Percentiles rank a stretch among this genome's conserved stretches.
Evolutionary conservation across 1,140 invertebrate genomes (phyloP).

Genomic region (Aphaenogaster rudis): DNA sequence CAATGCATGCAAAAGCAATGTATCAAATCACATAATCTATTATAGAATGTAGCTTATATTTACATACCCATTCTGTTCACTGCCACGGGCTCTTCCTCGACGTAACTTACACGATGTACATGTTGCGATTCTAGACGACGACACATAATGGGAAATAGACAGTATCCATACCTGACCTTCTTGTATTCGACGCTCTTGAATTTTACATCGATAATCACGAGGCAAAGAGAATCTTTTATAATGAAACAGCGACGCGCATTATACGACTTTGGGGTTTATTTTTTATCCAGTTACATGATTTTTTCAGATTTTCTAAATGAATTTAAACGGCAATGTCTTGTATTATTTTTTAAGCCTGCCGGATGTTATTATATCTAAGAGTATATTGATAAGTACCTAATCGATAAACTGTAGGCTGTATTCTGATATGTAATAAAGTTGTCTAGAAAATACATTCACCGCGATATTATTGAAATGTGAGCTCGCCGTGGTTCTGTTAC

Average conservation of each 20-base stretch:
- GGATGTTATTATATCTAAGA: constrained; percentile 86
- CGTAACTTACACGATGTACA: constrained; percentile 75
- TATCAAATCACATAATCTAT: constrained; percentile 85
- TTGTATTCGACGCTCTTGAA: constrained; percentile 52
- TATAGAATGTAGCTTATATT: constrained; percentile 84
- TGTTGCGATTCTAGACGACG: constrained; percentile 70
- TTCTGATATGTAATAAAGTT: constrained; percentile 86
- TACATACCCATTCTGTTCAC: constrained; percentile 84
- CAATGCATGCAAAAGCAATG: constrained; percentile 86
- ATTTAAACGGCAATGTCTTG: constrained; percentile 81
- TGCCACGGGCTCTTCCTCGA: constrained; percentile 84
- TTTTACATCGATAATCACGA: constrained; percentile 73
- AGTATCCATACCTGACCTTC: constrained; percentile 56
- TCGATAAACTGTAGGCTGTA: constrained; percentile 85
- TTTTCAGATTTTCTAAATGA: constrained; percentile 83
- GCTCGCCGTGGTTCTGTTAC: constrained; percentile 46
- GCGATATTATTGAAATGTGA: constrained; percentile 53
- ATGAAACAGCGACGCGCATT: constrained; percentile 76
- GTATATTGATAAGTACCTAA: constrained; percentile 85
- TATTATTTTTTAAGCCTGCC: constrained; percentile 80
- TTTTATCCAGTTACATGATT: constrained; percentile 80
- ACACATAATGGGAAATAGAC: constrained; percentile 52
- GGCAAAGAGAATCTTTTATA: constrained; percentile 77
- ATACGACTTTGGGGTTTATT: constrained; percentile 77
- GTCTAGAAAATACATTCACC: constrained; percentile 81